Conservation (phyloP, 2,888 invertebrate species). For the Lamellibrachia columna region DNA sequence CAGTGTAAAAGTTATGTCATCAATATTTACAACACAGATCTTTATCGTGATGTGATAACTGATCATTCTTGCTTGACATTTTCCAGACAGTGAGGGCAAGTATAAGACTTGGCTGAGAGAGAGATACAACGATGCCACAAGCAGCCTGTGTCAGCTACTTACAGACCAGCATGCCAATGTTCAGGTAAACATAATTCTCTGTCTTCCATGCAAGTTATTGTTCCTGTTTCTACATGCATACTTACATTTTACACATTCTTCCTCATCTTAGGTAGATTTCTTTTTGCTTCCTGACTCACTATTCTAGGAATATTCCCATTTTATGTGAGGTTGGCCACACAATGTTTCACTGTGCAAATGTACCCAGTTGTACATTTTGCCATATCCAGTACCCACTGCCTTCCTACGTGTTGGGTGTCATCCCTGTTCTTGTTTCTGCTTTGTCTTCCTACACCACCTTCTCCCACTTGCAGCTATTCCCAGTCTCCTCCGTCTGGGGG, state of each 20-base stretch:
- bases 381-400: no score
- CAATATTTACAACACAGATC: not conserved
- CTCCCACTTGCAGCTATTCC: no score
- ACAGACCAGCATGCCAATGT: not conserved
- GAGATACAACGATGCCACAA: conserved; percentile 74
- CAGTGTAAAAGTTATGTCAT: not conserved
- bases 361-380: no score
- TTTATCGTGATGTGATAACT: not conserved
- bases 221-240: not conserved
- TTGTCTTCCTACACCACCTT: no score
- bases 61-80: not conserved
- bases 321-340: no score
- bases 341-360: no score
- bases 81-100: conserved; percentile 41
- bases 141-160: not conserved
- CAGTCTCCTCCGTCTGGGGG: no score
- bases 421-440: no score
- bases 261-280: no score
- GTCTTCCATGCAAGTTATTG: not conserved
- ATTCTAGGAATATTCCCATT: no score
- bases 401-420: no score
- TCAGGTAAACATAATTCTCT: not conserved
- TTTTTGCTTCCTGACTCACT: no score
- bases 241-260: not conserved
- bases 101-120: conserved; percentile 75